phyloP scores from a whole-genome alignment of 2,113 vertebrate genomes.

The Pitta sordida region DNA sequence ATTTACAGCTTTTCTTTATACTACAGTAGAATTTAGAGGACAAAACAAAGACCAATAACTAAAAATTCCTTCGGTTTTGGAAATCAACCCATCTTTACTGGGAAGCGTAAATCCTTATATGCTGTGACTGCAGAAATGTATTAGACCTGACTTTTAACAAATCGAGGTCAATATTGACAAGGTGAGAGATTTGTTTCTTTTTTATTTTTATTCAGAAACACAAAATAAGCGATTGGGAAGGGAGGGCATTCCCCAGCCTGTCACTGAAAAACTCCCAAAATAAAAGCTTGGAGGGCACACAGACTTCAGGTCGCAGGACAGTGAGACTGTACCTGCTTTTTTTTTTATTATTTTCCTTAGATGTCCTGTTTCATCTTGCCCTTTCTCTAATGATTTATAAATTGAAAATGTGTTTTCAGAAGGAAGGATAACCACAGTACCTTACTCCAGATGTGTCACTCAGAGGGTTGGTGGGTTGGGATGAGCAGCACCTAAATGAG shows the following conservation, averaged over 20 bases:
- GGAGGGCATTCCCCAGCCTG: not conserved
- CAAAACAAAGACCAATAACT: not conserved
- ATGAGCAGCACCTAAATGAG: accelerated
- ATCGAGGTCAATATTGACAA: not conserved
- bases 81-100: not conserved
- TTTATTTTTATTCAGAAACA: not conserved
- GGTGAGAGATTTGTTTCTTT: not conserved
- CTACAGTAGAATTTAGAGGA: not conserved
- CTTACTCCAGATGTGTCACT: accelerated
- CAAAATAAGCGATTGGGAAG: not conserved
- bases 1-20: not conserved
- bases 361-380: not conserved
- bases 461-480: not conserved
- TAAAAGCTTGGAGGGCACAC: not conserved
- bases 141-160: not conserved
- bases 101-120: not conserved
- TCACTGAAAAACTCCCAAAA: not conserved
- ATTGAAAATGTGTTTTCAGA: not conserved
- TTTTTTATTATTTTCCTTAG: not conserved
- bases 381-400: not conserved
- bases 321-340: not conserved
- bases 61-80: not conserved
- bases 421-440: not conserved
- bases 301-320: not conserved
- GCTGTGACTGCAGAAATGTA: not conserved